Base-by-base conservation (phyloP, 1,140 invertebrate genomes). In the Liolophura sinensis region DNA sequence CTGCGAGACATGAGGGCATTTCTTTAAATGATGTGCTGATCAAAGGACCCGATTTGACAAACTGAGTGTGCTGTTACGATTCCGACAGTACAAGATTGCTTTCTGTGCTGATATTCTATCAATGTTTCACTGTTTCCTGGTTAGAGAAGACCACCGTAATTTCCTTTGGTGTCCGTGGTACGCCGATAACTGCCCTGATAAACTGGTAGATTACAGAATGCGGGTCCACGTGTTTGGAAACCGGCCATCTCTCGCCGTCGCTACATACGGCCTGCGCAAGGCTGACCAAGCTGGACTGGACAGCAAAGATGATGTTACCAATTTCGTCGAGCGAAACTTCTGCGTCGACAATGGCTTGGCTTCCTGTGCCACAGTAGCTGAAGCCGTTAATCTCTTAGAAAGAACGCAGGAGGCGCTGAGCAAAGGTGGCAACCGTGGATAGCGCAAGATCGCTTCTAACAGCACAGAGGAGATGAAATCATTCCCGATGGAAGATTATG, bases 41-140 rank as follows among this genome's bases (percentile, higher is more conserved):
- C 14, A 20, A 57, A 4, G 77, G 78, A 1, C 83, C 86, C 22
- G 78, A 79, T 60, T 48, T 87, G 0, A 84, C 86, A 70, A 76
- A 52, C 56, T 72, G 0, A 72, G 64, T 5, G 70, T 76, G 7
- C 57, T 77, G 5, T 50, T 72, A 0, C 51, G 70, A 27, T 74
- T 74, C 47, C 60, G 73, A n/a, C 24, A 58, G 40, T 22, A 64
- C 1, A 59, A n/a, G n/a, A 64, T 75, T 20, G 68, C 69, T 5
- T 31, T 73, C 14, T 58, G 56, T 24, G 61, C 25, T 9, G 61
- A 68, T 40, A 64, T 71, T 24, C 25, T 68, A 22, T 40, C 62
- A 31, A 72, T 69, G 70, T 69, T 70, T 60, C 60, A 63, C 18
- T 25, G 27, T 5, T 67, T 59, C 60, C n/a, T 60, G 16, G 65